Evolutionary conservation across 1,140 invertebrate species (phyloP), one percentile per base, ranked within the genome.

Genomic region (Bombus ignitus): DNA sequence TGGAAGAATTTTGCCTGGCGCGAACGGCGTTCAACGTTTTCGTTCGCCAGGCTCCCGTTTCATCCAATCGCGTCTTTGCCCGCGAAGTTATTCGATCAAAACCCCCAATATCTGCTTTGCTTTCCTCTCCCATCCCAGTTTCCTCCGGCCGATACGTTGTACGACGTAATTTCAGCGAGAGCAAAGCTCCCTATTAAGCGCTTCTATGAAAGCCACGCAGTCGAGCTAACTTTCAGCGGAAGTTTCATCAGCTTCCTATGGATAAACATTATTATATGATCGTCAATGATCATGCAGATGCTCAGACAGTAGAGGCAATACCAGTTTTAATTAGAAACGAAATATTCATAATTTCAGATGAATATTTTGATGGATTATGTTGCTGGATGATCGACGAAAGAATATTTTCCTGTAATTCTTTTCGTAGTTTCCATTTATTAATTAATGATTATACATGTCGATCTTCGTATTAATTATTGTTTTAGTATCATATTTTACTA

Each of bases 131-230:
- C 3, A 8, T 12, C 13, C 35, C 25, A 28, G 25, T 25, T 10
- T n/a, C 18, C 10, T 32, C n/a, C 5, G 37, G 3, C 22, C 22
- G 32, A 35, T 71, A 71, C 79, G 47, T 57, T 71, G 18, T 18
- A 32, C 32, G 35, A 37, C 35, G 62, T 68, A 68, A 76, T 76
- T 83, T 57, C 62, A 53, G 8, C 28, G 28, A 68, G 73, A 68
- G 42, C 59, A 75, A 82, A 82, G 59, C 81, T 25, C 42, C 32
- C 59, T 66, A 74, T 75, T 82, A 82, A 75, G 44, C 32, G 57
- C 39, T n/a, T 35, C 42, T 42, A 6, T 32, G 53, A 73, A 82
- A 74, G 70, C 53, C 70, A 62, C 70, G 47, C 25, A 57, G 6
- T 77, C 57, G 32, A 66, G 76, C 76, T 62, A 82, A 82, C 80